Conservation (phyloP, 2,888 invertebrate species). For the Ennomos fuscantarius region DNA sequence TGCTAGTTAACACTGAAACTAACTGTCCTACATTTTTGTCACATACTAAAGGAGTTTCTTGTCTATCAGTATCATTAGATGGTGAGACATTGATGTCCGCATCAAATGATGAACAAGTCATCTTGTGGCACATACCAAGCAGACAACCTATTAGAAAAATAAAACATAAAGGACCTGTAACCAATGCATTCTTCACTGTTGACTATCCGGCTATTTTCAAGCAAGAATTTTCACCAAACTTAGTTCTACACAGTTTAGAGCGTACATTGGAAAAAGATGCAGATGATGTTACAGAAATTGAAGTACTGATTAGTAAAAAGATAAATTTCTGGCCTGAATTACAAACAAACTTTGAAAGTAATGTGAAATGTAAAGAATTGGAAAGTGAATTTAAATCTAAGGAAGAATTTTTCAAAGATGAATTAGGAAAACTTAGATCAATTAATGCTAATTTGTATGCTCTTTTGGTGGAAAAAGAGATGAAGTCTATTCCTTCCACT, state of each 20-base stretch:
- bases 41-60: constrained; percentile 89
- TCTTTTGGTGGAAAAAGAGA: constrained; percentile 76
- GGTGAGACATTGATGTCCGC: constrained; percentile 91
- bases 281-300: constrained; percentile 75
- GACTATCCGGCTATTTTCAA: constrained; percentile 86
- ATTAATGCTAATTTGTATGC: constrained; percentile 86
- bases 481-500: constrained; percentile 52
- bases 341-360: constrained; percentile 40
- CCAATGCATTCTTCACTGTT: constrained; percentile 88
- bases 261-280: constrained; percentile 85
- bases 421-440: constrained; percentile 82
- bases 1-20: constrained; percentile 85
- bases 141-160: constrained; percentile 89
- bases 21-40: constrained; percentile 84
- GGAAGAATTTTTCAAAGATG: constrained; percentile 67
- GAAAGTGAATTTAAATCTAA: constrained; percentile 59
- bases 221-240: constrained; percentile 83
- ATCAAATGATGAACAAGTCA: constrained; percentile 89
- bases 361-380: constrained; percentile 47
- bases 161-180: constrained; percentile 90
- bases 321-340: constrained; percentile 71
- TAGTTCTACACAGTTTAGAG: constrained; percentile 86
- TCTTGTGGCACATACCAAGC: constrained; percentile 93
- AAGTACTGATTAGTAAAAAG: constrained; percentile 67
- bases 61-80: constrained; percentile 89